Base-by-base conservation (phyloP, 2,113 vertebrate species). In the Scolopax mira region DNA sequence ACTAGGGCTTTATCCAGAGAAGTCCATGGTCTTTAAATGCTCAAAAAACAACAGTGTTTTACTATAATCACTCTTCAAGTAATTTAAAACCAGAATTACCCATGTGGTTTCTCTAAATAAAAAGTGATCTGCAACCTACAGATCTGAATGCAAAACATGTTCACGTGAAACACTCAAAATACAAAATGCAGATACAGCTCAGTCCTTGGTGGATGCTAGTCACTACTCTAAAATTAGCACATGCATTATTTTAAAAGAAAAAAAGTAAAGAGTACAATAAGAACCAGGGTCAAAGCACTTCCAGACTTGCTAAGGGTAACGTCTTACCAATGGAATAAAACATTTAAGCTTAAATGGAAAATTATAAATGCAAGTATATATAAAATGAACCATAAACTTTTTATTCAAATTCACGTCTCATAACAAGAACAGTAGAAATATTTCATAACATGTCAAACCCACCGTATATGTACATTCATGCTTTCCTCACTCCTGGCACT, bases 1-100 rank as follows among this genome's bases (percentile, higher is more conserved):
- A 3, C 69, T 57, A 51, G 24, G 51, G 10, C 67, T 88, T 55
- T 23, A 77, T 6, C 72, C 30, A 39, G 77, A 83, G 55, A 21
- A 16, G 41, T 12, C 89, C 12, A 0, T 4, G 49, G 75, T 55
- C 61, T 58, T 82, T 3, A 18, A 70, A n/a, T 6, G 6, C 60
- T n/a, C 22, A 13, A 88, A 82, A 90, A 80, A 49, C 88, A 88
- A 51, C 49, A 23, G 54, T 8, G 16, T 30, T 73, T 74, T 42
- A 21, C 49, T 81, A 61, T 87, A 93, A 90, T 92, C 79, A 69
- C 42, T 60, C 42, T 83, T 46, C n/a, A 5, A 74, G 67, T 72
- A 92, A 96, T 72, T 88, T 88, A 91, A 96, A 92, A 94, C 64
- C 83, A 81, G 79, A 79, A 85, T 90, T 90, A 81, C 79, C 77